phyloP scores from a whole-genome alignment of 92 coral and sea anemone species.

The Actinernus sp. region DNA sequence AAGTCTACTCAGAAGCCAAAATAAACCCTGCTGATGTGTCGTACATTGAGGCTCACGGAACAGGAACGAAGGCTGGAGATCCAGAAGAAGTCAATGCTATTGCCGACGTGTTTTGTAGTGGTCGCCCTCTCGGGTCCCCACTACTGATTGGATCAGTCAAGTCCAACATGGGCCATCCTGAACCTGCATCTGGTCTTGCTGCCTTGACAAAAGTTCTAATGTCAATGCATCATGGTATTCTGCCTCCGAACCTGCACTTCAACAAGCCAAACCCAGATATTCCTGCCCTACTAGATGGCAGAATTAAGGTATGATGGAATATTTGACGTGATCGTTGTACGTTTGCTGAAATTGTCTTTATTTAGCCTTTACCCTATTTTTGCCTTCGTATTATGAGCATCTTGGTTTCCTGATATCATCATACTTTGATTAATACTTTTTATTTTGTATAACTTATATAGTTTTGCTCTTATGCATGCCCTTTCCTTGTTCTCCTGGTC shows the following conservation, averaged over 20 bases:
- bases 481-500: too few species aligned
- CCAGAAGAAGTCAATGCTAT: constrained; percentile 83
- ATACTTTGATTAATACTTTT: too few species aligned
- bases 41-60: constrained; percentile 88
- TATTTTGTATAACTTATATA: too few species aligned
- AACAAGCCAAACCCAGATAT: constrained; percentile 84
- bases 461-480: too few species aligned
- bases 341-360: too few species aligned
- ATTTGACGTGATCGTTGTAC: too few species aligned
- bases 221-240: constrained; percentile 74
- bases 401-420: too few species aligned
- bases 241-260: constrained; percentile 84
- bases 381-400: too few species aligned
- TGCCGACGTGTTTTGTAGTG: constrained; percentile 62
- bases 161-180: constrained; percentile 93
- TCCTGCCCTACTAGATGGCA: constrained; percentile 77
- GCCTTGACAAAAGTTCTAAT: constrained; percentile 81
- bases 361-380: too few species aligned
- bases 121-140: constrained; percentile 53
- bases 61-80: constrained; percentile 93
- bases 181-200: constrained; percentile 85
- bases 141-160: constrained; percentile 86
- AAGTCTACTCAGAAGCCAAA: constrained; percentile 80
- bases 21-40: constrained; percentile 74
- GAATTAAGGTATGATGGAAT: constrained; percentile 69